These are phyloP conservation scores for Sander vitreus DNA, from an alignment of 2,113 vertebrate genomes.

Conservation along the genomic window DNA sequence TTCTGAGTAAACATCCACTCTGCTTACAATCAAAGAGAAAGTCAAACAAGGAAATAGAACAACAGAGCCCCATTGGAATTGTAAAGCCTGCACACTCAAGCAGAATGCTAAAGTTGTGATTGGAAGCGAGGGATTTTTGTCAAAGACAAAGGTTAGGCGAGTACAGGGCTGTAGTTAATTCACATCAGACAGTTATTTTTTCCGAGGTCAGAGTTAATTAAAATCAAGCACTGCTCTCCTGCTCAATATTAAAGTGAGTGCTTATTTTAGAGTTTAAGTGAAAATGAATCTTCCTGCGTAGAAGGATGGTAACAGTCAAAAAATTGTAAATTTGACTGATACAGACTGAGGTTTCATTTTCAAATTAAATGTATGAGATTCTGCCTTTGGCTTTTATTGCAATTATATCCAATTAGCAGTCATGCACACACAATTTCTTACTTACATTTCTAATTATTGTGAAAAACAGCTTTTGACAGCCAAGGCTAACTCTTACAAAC, in stretches of 20 bases:
- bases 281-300: slow-evolving; percentile 5
- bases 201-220: slow-evolving; percentile 42
- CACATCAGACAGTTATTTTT: slow-evolving; percentile 6
- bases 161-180: slow-evolving; percentile 14
- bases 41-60: slow-evolving; percentile 52
- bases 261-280: slow-evolving; percentile 24
- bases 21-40: slow-evolving; percentile 56
- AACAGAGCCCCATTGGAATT: slow-evolving; percentile 47
- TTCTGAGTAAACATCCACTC: slow-evolving; percentile 55
- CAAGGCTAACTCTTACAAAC: slow-evolving; percentile 53
- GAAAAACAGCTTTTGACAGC: slow-evolving; percentile 67
- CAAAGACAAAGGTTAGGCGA: slow-evolving; percentile 21
- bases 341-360: slow-evolving; percentile 8
- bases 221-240: slow-evolving; percentile 34
- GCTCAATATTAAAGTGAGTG: slow-evolving; percentile 19
- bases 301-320: background rate
- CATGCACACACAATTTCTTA: background rate
- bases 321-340: background rate
- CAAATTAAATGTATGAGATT: slow-evolving; percentile 25
- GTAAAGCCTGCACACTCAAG: slow-evolving; percentile 36
- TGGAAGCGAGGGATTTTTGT: background rate
- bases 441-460: slow-evolving; percentile 55
- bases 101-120: slow-evolving; percentile 36
- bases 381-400: slow-evolving; percentile 25
- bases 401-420: slow-evolving; percentile 38